Base-by-base conservation (phyloP, 2,797 vertebrate species). In the Neopelma chrysocephalum region DNA sequence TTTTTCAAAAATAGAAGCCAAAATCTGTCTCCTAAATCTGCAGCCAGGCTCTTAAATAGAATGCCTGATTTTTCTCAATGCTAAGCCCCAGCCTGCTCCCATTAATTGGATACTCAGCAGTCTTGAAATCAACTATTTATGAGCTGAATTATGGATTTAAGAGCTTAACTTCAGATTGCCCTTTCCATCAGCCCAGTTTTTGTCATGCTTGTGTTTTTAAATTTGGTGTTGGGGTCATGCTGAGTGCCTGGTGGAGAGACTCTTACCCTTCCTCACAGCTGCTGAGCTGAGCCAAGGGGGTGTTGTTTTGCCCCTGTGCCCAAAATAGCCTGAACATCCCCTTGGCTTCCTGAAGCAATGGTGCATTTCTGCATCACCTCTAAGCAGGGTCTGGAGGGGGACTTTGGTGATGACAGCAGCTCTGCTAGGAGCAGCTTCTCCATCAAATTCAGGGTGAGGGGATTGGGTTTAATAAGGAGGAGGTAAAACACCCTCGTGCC, bases 241-340 rank as follows among this genome's bases (percentile, higher is more conserved):
- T 31, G 53, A 47, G 31, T 29, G 43, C 62, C 34, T 64, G 16
- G 27, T 26, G 51, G 45, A 34, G 65, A 53, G 16, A 29, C 7
- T 60, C n/a, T 75, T 45, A 0, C 10, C 5, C 45, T 78, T 61
- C 32, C 43, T 60, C 10, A 10, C 0, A 15, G 51, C 17, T 38
- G 7, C 20, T 68, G 42, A 11, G 22, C 40, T 78, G 34, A 83
- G 45, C 25, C 25, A 50, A 58, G 19, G 26, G 53, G 16, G 15
- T 0, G 1, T 19, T 40, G 12, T 34, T 77, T 32, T 3, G 0
- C 1, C 2, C 2, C 29, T 3, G 13, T 16, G 6, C 40, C 42
- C 40, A 14, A n/a, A 79, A 61, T 0, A 61, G 1, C 23, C 32
- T 23, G 38, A 64, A 14, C 20, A 7, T 12, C 2, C 1, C 29